phyloP scores from a whole-genome alignment of 1,140 invertebrate species.

The Trichonephila clavipes region DNA sequence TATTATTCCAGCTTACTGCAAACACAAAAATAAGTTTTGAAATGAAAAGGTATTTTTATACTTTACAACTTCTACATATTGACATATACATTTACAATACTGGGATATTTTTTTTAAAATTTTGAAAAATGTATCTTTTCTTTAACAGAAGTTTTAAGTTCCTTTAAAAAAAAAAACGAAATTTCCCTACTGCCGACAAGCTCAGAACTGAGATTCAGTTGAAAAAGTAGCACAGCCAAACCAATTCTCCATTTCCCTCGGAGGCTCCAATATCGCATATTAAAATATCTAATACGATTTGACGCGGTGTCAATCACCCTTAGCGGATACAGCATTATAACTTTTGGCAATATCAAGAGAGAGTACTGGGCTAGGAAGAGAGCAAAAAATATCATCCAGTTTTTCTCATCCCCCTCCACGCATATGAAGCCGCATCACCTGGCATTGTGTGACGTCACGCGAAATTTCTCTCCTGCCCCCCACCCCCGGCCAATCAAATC shows the following conservation, averaged over 20 bases:
- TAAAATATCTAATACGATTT: slow-evolving; percentile 38
- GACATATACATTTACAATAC: too few relatives aligned
- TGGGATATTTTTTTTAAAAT: too few relatives aligned
- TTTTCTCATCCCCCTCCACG: not conserved
- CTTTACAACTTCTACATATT: too few relatives aligned
- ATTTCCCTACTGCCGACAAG: not conserved
- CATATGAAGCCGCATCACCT: slow-evolving; percentile 55
- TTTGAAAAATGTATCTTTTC: too few relatives aligned
- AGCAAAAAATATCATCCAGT: not conserved
- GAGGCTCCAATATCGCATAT: not conserved
- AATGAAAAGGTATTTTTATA: too few relatives aligned
- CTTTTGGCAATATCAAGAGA: not conserved
- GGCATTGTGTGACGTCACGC: slow-evolving; percentile 72
- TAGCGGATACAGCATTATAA: slow-evolving; percentile 48
- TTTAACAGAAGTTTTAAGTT: too few relatives aligned
- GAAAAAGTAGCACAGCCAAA: not conserved
- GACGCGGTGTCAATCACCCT: slow-evolving; percentile 69
- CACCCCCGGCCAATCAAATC: slow-evolving; percentile 53
- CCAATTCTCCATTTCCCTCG: not conserved
- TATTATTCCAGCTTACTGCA: too few relatives aligned
- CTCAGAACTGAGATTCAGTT: not conserved
- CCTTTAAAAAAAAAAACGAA: too few relatives aligned
- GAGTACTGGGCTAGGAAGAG: not conserved
- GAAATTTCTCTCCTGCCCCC: slow-evolving; percentile 22
- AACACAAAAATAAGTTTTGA: too few relatives aligned